phyloP scores from a whole-genome alignment of 2,113 vertebrate genomes.

The Pungitius pungitius region DNA sequence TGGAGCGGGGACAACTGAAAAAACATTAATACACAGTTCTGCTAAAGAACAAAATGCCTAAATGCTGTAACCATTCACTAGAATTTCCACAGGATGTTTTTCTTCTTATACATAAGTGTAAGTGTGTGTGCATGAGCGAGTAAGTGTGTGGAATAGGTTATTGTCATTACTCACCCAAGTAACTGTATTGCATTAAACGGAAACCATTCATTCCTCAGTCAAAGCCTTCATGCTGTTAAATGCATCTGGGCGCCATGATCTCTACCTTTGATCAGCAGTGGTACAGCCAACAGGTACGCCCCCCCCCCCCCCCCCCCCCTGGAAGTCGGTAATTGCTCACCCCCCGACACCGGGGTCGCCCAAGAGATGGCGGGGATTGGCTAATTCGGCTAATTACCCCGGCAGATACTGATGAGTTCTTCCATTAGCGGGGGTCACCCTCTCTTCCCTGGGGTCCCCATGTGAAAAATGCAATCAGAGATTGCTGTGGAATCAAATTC shows the following conservation, averaged over 20 bases:
- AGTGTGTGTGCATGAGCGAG: neutral
- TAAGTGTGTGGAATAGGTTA: neutral
- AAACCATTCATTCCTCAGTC: conserved; percentile 40
- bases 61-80: neutral
- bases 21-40: conserved; percentile 10
- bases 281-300: conserved; percentile 48
- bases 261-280: conserved; percentile 43
- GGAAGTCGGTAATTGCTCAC: conserved; percentile 60
- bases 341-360: conserved; percentile 67
- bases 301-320: conserved; percentile 2
- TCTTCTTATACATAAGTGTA: conserved; percentile 16
- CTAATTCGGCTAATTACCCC: conserved; percentile 81
- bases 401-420: conserved; percentile 73
- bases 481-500: conserved; percentile 49
- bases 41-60: conserved; percentile 1
- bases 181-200: conserved; percentile 12
- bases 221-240: conserved; percentile 44
- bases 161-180: conserved; percentile 7
- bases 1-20: conserved; percentile 21
- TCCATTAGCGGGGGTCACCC: conserved; percentile 78
- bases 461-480: conserved; percentile 66
- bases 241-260: conserved; percentile 38
- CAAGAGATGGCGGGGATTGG: conserved; percentile 69
- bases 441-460: conserved; percentile 58
- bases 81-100: conserved; percentile 1